A percentile compares a stretch with the other conserved stretches of the same genome.
These are phyloP conservation scores for Cynopterus sphinx DNA, from an alignment of 2,797 vertebrate genomes.

Conservation along the genomic window DNA sequence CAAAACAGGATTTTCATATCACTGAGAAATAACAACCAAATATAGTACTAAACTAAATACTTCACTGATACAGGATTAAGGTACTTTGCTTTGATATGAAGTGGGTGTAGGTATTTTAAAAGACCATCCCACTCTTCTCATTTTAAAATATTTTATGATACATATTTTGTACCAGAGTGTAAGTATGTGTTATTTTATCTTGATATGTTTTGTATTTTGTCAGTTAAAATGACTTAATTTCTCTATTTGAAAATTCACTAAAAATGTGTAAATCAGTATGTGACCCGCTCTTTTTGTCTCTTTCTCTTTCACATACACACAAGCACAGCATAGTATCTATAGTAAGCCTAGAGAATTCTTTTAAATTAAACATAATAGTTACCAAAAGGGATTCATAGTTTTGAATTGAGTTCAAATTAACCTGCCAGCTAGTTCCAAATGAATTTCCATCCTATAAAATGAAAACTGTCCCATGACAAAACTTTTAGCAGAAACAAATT, in stretches of 20 bases:
- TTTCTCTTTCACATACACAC: not conserved
- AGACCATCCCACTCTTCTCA: not conserved
- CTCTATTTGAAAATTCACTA: slow-evolving; percentile 32
- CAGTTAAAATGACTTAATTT: slow-evolving; percentile 33
- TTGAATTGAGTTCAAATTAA: slow-evolving; percentile 65
- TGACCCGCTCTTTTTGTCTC: too few relatives aligned
- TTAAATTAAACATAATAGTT: slow-evolving; percentile 60
- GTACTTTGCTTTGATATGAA: not conserved
- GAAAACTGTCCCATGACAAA: slow-evolving; percentile 61
- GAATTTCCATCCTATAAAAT: slow-evolving; percentile 43
- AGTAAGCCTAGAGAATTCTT: slow-evolving; percentile 59
- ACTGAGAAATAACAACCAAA: not conserved
- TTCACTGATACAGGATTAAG: not conserved
- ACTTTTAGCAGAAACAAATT: slow-evolving; percentile 44
- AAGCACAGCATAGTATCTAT: not conserved
- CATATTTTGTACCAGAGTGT: not conserved
- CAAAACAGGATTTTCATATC: not conserved
- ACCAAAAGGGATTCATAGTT: slow-evolving; percentile 40
- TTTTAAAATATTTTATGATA: slow-evolving; percentile 3
- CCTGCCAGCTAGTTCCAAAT: slow-evolving; percentile 37
- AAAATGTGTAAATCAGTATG: not conserved
- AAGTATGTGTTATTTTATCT: not conserved
- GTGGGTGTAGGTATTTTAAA: not conserved
- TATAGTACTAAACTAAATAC: not conserved
- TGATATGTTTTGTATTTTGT: not conserved